These are phyloP conservation scores for Octomys mimax DNA, from an alignment of 2,797 vertebrate genomes.

Conservation along the genomic window DNA sequence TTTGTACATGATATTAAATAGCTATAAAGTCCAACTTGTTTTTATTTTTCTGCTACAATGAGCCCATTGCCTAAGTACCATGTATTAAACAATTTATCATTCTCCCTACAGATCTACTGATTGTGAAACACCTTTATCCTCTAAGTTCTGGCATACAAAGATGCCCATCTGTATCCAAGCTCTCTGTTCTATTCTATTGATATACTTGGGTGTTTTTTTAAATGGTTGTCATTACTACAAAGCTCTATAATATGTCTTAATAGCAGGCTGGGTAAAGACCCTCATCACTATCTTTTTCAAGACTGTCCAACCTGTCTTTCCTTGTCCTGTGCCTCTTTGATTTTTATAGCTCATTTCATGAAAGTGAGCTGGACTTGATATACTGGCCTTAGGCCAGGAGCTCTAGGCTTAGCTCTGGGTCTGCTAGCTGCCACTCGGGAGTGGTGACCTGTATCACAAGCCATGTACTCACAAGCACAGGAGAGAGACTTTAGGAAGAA, in stretches of 20 bases:
- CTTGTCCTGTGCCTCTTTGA: neutral
- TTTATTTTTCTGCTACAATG: conserved; percentile 6
- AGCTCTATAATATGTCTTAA: conserved; percentile 26
- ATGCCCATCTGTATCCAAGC: neutral
- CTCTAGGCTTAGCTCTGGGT: neutral
- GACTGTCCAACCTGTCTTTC: neutral
- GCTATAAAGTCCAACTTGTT: neutral
- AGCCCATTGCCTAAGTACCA: neutral
- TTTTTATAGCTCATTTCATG: neutral
- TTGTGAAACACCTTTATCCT: neutral
- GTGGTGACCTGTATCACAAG: conserved; percentile 64
- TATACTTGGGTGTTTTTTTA: neutral
- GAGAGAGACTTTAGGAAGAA: conserved; percentile 76
- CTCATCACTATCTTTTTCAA: neutral
- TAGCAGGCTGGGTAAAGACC: neutral
- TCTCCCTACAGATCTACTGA: neutral
- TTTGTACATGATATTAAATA: neutral
- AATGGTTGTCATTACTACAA: conserved; percentile 13
- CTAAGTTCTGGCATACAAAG: neutral
- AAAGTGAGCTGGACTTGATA: neutral
- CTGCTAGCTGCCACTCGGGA: neutral
- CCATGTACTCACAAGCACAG: conserved; percentile 76
- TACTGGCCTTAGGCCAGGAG: conserved; percentile 10
- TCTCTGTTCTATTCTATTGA: neutral
- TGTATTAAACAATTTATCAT: neutral